These are phyloP conservation scores for Acronicta psi DNA, from an alignment of 2,888 invertebrate genomes.

Conservation along the genomic window DNA sequence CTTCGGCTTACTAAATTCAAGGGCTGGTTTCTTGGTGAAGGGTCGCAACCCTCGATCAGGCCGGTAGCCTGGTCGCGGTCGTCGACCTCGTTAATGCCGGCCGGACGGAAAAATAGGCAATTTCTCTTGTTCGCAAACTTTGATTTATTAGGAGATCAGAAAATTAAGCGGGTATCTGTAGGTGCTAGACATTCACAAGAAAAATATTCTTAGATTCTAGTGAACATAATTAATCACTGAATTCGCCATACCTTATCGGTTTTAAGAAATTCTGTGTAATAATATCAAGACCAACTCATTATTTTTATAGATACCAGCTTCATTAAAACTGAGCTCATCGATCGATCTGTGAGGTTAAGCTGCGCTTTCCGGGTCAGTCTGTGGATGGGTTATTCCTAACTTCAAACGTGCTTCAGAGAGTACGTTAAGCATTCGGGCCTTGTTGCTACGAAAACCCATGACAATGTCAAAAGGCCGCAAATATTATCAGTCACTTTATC, in stretches of 20 bases:
- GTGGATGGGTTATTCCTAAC: too few species aligned
- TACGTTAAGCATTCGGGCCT: too few species aligned
- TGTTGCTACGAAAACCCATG: too few species aligned
- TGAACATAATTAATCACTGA: slow-evolving; percentile 1
- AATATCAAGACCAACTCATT: too few species aligned
- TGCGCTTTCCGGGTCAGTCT: too few species aligned
- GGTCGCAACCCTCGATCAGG: slow-evolving; percentile 66
- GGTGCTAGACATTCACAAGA: too few species aligned
- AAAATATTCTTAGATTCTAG: neutral
- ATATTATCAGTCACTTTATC: too few species aligned
- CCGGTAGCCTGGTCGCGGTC: slow-evolving; percentile 70
- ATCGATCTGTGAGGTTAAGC: too few species aligned
- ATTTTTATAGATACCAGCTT: too few species aligned
- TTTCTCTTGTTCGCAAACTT: slow-evolving; percentile 55
- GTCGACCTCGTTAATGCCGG: slow-evolving; percentile 76
- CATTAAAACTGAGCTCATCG: too few species aligned
- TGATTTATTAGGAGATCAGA: slow-evolving; percentile 36
- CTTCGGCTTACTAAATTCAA: slow-evolving; percentile 51
- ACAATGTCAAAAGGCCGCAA: too few species aligned
- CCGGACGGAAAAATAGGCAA: slow-evolving; percentile 53
- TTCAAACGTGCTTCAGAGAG: too few species aligned
- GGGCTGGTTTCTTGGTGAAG: slow-evolving; percentile 62
- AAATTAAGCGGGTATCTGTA: slow-evolving; percentile 14
- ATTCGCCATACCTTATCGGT: slow-evolving; percentile 19
- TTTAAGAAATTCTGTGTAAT: slow-evolving; percentile 15